These are phyloP conservation scores for Stenichneumon culpator DNA, from an alignment of 2,888 invertebrate species.

Conservation along the genomic window DNA sequence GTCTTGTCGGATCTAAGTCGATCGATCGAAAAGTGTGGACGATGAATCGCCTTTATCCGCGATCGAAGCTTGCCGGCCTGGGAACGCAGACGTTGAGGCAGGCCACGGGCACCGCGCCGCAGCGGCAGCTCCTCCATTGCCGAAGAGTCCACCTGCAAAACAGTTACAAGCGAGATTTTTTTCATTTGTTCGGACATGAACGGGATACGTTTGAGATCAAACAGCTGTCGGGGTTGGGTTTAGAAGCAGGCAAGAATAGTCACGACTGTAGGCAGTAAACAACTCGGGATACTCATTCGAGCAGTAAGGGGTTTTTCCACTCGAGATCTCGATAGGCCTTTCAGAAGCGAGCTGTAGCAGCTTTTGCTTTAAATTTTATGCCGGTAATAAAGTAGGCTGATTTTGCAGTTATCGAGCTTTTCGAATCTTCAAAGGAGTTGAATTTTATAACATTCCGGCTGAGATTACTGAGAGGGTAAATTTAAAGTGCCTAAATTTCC, in stretches of 20 bases:
- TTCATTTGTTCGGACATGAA: neutral
- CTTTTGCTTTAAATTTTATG: neutral
- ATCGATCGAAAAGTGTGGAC: conserved; percentile 85
- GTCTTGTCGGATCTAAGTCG: conserved; percentile 81
- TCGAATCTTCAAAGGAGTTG: neutral
- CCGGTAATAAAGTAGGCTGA: neutral
- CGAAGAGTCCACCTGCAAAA: conserved; percentile 87
- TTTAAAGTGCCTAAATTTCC: neutral
- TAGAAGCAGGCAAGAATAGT: conserved; percentile 28
- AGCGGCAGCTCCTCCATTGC: conserved; percentile 87
- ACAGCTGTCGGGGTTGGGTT: neutral
- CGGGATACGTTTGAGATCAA: neutral
- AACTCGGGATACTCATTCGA: conserved; percentile 13
- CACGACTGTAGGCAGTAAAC: conserved; percentile 22
- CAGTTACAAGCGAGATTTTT: neutral
- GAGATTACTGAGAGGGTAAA: neutral
- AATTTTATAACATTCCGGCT: neutral
- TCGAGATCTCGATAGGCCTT: neutral
- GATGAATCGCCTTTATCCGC: conserved; percentile 88
- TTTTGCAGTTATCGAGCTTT: neutral
- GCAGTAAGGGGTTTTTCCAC: conserved; percentile 32
- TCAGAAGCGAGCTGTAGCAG: neutral
- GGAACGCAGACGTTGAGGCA: conserved; percentile 88
- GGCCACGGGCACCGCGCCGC: conserved; percentile 76
- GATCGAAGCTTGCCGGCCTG: conserved; percentile 91